These are phyloP conservation scores for Minunthozetes semirufus DNA, from an alignment of 2,888 invertebrate genomes.

Conservation along the genomic window DNA sequence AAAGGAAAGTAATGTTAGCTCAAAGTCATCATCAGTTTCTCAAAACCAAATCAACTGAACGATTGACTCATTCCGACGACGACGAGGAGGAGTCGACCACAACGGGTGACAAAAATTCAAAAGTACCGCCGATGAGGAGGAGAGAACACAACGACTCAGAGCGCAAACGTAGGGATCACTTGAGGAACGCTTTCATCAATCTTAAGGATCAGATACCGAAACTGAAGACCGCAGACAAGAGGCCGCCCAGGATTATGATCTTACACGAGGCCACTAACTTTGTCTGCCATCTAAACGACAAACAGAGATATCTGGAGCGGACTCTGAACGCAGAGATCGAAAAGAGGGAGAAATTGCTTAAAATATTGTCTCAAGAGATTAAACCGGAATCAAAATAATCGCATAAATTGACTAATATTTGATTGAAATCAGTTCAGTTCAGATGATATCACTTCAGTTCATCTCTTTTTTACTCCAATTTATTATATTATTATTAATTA, in stretches of 20 bases:
- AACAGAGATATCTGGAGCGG: slow-evolving; percentile 35
- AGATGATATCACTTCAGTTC: neutral
- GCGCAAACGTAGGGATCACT: slow-evolving; percentile 39
- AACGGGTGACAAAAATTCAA: slow-evolving; percentile 15
- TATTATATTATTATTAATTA: neutral
- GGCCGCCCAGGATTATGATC: slow-evolving; percentile 38
- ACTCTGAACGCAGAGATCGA: slow-evolving; percentile 31
- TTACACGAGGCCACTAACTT: slow-evolving; percentile 36
- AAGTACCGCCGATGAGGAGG: slow-evolving; percentile 33
- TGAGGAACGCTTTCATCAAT: slow-evolving; percentile 38
- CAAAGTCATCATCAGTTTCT: slow-evolving; percentile 18
- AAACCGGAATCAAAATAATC: slow-evolving; percentile 7
- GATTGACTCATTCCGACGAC: neutral
- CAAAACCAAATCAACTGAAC: neutral
- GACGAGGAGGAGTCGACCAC: neutral
- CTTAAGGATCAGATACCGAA: slow-evolving; percentile 39
- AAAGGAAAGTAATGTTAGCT: slow-evolving; percentile 22
- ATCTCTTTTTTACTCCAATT: neutral
- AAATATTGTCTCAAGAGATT: slow-evolving; percentile 23
- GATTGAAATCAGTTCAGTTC: neutral
- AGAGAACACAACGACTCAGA: slow-evolving; percentile 40
- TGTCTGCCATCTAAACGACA: slow-evolving; percentile 34
- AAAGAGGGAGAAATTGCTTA: slow-evolving; percentile 34
- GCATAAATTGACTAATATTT: neutral
- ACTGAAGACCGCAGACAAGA: slow-evolving; percentile 37